A percentile compares a stretch with the other conserved stretches of the same genome.
phyloP scores from a whole-genome alignment of 2,888 invertebrate genomes.

The Stenodema calcarata region DNA sequence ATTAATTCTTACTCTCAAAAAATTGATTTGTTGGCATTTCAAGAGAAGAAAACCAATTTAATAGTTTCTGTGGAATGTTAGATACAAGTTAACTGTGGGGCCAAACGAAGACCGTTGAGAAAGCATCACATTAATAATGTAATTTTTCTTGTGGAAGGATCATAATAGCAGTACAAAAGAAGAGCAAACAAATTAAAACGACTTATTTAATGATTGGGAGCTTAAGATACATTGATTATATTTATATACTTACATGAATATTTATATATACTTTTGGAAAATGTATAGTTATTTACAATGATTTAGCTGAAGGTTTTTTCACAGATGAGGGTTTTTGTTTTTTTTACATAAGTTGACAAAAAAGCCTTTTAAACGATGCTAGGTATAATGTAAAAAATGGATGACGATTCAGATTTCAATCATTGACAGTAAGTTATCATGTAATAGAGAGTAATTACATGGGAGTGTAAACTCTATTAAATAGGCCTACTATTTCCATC shows the following conservation, averaged over 20 bases:
- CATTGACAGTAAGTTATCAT: neutral
- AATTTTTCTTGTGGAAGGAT: neutral
- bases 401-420: neutral
- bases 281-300: constrained; percentile 24
- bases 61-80: neutral
- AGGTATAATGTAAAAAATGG: neutral
- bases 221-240: neutral
- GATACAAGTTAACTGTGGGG: neutral
- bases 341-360: neutral
- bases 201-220: constrained; percentile 20
- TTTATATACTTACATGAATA: constrained; percentile 11
- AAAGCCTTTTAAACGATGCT: neutral
- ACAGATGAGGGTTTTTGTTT: neutral
- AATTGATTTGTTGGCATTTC: neutral
- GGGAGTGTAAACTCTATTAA: constrained; percentile 34
- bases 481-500: constrained; percentile 51
- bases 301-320: constrained; percentile 6
- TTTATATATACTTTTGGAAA: constrained; percentile 18
- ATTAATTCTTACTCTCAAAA: neutral
- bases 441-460: constrained; percentile 9
- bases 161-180: neutral
- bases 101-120: neutral
- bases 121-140: neutral
- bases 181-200: neutral
- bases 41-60: neutral